Conservation (phyloP, 2,888 invertebrate genomes). For the Hoplodrina ambigua region DNA sequence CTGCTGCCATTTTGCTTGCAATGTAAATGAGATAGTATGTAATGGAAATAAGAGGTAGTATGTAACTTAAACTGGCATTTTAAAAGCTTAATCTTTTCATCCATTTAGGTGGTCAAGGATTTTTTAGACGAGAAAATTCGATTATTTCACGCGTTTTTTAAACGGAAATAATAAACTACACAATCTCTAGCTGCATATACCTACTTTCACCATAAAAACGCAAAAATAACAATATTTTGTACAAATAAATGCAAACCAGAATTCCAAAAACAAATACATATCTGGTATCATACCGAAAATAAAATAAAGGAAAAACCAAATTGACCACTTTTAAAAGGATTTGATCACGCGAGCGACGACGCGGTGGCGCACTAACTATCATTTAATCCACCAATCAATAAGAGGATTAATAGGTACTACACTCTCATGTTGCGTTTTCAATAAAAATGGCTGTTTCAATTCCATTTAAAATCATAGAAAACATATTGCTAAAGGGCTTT, state of each 20-base stretch:
- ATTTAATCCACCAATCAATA: slow-evolving; percentile 58
- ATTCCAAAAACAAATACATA: slow-evolving; percentile 9
- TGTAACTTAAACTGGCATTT: too few species aligned
- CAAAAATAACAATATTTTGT: not conserved
- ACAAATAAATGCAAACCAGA: not conserved
- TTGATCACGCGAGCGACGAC: slow-evolving; percentile 10
- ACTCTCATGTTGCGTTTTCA: slow-evolving; percentile 64
- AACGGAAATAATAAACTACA: too few species aligned
- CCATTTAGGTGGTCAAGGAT: too few species aligned
- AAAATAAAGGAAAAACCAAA: slow-evolving; percentile 4
- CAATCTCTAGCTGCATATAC: too few species aligned
- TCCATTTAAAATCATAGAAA: slow-evolving; percentile 54
- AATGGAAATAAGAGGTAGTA: too few species aligned
- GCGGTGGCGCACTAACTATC: slow-evolving; percentile 14
- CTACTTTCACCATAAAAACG: too few species aligned
- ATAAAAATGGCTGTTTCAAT: slow-evolving; percentile 66
- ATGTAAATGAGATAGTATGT: too few species aligned
- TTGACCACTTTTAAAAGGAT: slow-evolving; percentile 32
- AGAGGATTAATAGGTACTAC: slow-evolving; percentile 59
- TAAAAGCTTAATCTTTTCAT: too few species aligned
- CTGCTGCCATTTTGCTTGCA: too few species aligned
- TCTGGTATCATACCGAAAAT: not conserved
- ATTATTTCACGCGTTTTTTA: too few species aligned
- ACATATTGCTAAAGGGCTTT: slow-evolving; percentile 13
- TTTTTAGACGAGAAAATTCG: too few species aligned